Evolutionary conservation across 2,888 invertebrate genomes (phyloP).

Genomic region (Rhimphoctona megacephalus): DNA sequence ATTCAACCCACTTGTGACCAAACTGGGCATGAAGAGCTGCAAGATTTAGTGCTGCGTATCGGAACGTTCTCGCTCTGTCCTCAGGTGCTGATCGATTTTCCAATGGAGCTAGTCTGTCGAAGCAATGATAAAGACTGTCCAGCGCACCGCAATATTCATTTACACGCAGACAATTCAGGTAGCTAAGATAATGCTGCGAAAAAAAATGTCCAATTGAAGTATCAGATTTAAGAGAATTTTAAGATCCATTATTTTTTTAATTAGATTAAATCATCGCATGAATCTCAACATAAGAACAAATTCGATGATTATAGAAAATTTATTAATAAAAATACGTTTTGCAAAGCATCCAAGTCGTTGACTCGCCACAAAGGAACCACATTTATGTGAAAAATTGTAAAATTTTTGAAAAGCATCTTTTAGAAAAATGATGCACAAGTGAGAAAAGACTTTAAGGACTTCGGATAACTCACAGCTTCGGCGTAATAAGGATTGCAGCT

Average conservation of each 20-base stretch:
- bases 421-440: too few species aligned
- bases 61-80: slow-evolving; percentile 88
- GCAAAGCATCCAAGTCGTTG: too few species aligned
- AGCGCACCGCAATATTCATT: slow-evolving; percentile 94
- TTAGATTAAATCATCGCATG: neutral
- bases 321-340: too few species aligned
- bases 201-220: slow-evolving; percentile 12
- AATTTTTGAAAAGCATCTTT: too few species aligned
- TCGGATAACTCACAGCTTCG: slow-evolving; percentile 89
- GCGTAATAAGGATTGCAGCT: slow-evolving; percentile 92
- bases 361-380: too few species aligned
- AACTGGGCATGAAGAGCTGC: slow-evolving; percentile 95
- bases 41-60: slow-evolving; percentile 96
- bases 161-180: slow-evolving; percentile 94
- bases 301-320: too few species aligned
- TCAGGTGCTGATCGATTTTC: slow-evolving; percentile 85
- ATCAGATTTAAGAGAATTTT: neutral
- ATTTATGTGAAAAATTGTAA: too few species aligned
- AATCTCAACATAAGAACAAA: too few species aligned
- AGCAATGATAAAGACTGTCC: slow-evolving; percentile 93
- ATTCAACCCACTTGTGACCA: slow-evolving; percentile 89
- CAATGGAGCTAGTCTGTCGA: slow-evolving; percentile 88
- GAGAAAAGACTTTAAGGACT: neutral
- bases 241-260: neutral
- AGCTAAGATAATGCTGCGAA: slow-evolving; percentile 95